Evolutionary conservation across 2,113 vertebrate species (phyloP), one percentile per base, ranked within the genome.

Genomic region (Ranitomeya variabilis): DNA sequence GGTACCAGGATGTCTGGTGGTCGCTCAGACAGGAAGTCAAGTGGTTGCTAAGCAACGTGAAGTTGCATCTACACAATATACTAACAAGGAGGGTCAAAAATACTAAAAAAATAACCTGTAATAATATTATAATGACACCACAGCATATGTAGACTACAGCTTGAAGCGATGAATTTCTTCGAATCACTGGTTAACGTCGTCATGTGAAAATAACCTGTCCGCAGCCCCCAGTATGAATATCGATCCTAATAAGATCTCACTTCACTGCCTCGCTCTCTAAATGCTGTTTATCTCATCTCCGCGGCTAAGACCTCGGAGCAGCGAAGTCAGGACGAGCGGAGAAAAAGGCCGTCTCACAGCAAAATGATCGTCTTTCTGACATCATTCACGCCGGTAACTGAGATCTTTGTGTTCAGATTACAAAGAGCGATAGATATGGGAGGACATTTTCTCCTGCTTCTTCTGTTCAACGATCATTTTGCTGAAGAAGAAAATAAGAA

Each of bases 371-470:
- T 64, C 37, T 91, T 92, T 93, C 92, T 93, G 88, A 15, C 71
- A 86, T 93, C 90, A 92, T 92, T 90, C 88, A 67, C 71, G 83
- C 69, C 89, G 87, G 91, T 92, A 93, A 93, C 92, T 93, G 90
- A 90, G 86, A 91, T 92, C 93, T 94, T 95, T 95, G 94, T 95
- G 93, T 91, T 54, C n/a, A 73, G 66, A 73, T 23, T 85, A 15
- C 37, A 51, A 51, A 21, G 37, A 21, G 18, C 26, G 26, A 31
- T 31, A 31, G 31, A 2, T 74, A 74, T 45, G 26, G 45, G 73
- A 76, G 37, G 45, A 74, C 16, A 2, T 51, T 51, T 76, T 51
- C 18, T 76, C 31, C 7, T 76, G 51, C n/a, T 51, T 21, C 73
- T 18, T 45, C 71, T 37, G 71, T 7, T 45, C 16, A 45, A 45